Evolutionary conservation across 2,888 invertebrate genomes (phyloP), one percentile per base, ranked within the genome.

Genomic region (Leptinotarsa rubiginosa): DNA sequence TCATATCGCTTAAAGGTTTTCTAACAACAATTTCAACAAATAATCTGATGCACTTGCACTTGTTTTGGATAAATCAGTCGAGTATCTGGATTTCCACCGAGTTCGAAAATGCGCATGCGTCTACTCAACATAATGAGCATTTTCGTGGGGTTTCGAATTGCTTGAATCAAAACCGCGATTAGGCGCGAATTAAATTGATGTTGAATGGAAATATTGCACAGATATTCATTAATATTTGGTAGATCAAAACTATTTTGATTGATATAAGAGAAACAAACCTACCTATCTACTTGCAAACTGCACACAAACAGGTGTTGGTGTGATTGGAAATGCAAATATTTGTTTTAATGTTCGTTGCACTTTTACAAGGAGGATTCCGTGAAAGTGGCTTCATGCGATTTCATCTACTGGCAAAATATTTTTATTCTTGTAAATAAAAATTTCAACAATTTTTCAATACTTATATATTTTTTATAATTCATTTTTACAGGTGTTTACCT

Each of bases 61-160:
- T 87, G 86, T 87, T 87, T 87, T 87, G 87, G 84, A 83, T 83
- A 85, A 84, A 84, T 84, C 65, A 41, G 65, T 68, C 69, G 81
- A 84, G 82, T 83, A 84, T 86, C 85, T 83, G 82, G 84, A 83
- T 84, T 83, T 81, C 81, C 69, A 69, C 75, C 69, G 72, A 69
- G 65, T 73, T 73, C 69, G 41, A 22, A 25, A 16, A 47, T 75
- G 81, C 85, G 85, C 85, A 78, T 77, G 85, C 84, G 83, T 75
- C 41, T 16, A 16, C 47, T 31, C 65, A 41, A 62, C 41, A 62
- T 62, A 62, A 62, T 62, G 41, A 62, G 62, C 25, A 13, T 62
- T 50, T 73, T 70, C 31, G 69, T 20, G 49, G 52, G 64, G 47
- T 41, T 70, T 70, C 64, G 22, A 64, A 70, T 50, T 70, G 31